A percentile compares a stretch with the other conserved stretches of the same genome.
phyloP scores from a whole-genome alignment of 2,113 vertebrate species.

The Syngnathus scovelli region DNA sequence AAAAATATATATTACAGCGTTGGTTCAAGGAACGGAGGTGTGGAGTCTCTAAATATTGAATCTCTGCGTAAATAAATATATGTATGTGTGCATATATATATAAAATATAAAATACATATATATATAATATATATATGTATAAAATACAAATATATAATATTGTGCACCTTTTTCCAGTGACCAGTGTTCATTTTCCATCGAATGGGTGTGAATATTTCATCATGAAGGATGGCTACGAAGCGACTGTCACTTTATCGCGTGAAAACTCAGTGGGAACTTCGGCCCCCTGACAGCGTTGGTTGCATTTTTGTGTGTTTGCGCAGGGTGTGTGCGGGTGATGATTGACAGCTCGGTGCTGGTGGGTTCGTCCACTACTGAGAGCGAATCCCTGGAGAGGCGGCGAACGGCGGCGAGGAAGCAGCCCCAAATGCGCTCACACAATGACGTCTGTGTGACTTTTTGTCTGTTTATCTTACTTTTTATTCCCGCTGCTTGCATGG shows the following conservation, averaged over 20 bases:
- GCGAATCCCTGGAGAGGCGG: conserved; percentile 28
- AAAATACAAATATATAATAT: too few relatives aligned
- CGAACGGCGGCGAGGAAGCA: conserved; percentile 35
- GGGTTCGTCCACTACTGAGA: conserved; percentile 35
- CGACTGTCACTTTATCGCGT: not conserved
- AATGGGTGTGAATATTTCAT: not conserved
- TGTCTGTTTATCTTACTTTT: not conserved
- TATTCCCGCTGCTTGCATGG: not conserved
- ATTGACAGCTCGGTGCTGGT: conserved; percentile 46
- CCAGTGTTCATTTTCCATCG: not conserved
- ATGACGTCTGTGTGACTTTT: not conserved
- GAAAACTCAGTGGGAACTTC: not conserved
- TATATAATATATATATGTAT: too few relatives aligned
- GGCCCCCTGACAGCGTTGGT: not conserved
- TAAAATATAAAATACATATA: too few relatives aligned
- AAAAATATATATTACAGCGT: not conserved
- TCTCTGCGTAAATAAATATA: not conserved
- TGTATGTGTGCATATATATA: too few relatives aligned
- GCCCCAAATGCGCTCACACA: conserved; percentile 11
- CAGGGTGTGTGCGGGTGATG: conserved; percentile 17
- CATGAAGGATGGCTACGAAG: not conserved
- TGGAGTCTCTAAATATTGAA: not conserved
- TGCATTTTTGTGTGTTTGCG: not conserved
- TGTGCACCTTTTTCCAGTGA: too few relatives aligned
- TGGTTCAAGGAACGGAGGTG: not conserved